phyloP scores from a whole-genome alignment of 1,140 invertebrate genomes.

The Microplitis mediator region DNA sequence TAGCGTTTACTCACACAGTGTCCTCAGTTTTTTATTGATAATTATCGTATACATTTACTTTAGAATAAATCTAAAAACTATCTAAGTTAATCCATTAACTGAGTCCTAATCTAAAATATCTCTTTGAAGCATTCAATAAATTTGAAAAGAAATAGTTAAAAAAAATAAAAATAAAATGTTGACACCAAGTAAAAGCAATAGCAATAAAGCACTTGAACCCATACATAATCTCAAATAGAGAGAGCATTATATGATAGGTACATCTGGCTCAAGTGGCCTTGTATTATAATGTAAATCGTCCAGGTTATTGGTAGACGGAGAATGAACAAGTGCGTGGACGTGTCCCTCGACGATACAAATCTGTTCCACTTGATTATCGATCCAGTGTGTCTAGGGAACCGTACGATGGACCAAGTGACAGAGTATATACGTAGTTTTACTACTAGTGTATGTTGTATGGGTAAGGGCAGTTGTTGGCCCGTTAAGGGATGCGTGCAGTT shows the following conservation, averaged over 20 bases:
- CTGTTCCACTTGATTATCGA: conserved; percentile 37
- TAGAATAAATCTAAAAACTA: no score
- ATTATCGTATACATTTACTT: no score
- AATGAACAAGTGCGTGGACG: conserved; percentile 30
- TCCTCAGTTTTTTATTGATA: no score
- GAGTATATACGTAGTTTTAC: background rate
- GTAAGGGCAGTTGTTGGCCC: background rate
- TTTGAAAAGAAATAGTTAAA: background rate
- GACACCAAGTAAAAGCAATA: background rate
- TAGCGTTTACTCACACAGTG: no score
- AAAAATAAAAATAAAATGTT: background rate
- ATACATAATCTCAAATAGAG: background rate
- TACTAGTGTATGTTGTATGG: background rate
- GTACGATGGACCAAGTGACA: background rate
- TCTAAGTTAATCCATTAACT: no score
- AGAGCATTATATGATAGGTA: conserved; percentile 6
- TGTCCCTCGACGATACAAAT: conserved; percentile 35
- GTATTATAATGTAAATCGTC: conserved; percentile 37
- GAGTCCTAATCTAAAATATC: no score
- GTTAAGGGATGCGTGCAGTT: background rate
- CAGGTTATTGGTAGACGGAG: conserved; percentile 32
- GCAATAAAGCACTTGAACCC: conserved; percentile 1
- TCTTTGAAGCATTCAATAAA: background rate
- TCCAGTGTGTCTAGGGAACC: conserved; percentile 5
- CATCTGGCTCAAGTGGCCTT: conserved; percentile 25